Base-by-base conservation (phyloP, 2,113 vertebrate species). In the Onychostoma macrolepis region DNA sequence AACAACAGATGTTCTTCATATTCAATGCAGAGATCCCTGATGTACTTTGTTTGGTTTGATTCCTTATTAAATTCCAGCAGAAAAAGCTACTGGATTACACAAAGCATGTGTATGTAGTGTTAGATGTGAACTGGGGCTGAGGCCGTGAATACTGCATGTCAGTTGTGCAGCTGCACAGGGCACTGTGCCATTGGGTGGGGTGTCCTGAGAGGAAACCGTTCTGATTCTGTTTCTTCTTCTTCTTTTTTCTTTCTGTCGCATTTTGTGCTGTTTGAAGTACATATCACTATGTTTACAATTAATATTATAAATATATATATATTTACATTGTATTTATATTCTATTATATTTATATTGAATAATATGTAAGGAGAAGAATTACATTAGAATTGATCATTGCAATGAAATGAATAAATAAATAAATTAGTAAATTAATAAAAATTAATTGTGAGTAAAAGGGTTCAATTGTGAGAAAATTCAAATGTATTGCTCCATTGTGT, bases 171-270 rank as follows among this genome's bases (percentile, higher is more conserved):
- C 93, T 90, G 93, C 84, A 79, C 89, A 88, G 90, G 88, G 94
- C 92, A 88, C 88, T 0, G 87, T 90, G 92, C 93, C 94, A 91
- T 89, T 91, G 94, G 93, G 91, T 94, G 94, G 94, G 93, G 92
- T 91, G 82, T 89, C 88, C 89, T 82, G 87, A 90, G 83, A 93
- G 93, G 91, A 90, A 91, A 91, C 87, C 0, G 0, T 85, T 86
- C 87, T 86, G 86, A 94, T 90, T 91, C 89, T 90, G 89, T 92
- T 85, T 38, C 15, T 50, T 15, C 13, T 2, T 13, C 1, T 2
- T 56, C 2, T 21, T 4, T 50, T 50, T 13, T 13, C 45, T 48
- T 48, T 2, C n/a, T n/a, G 21, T n/a, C 21, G 10, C 56, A 58
- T 58, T 58, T 36, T 36, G 67, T 36, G 30, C 19, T 71, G 30